Evolutionary conservation across 2,888 invertebrate genomes (phyloP), one percentile per base, ranked within the genome.

Genomic region (Scaeva pyrastri): DNA sequence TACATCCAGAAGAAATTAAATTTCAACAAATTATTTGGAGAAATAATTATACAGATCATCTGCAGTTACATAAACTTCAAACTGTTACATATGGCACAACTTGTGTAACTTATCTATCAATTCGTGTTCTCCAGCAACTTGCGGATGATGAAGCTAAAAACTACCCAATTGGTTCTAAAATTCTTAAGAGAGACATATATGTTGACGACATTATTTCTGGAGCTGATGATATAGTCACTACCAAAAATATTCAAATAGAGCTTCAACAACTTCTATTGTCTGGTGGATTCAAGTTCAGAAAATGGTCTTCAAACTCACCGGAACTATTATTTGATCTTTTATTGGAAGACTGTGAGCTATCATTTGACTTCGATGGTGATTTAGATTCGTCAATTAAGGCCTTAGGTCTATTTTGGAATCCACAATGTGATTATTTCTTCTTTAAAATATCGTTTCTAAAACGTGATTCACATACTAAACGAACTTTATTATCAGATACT

Each of bases 1-100:
- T n/a, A n/a, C 72, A 73, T 60, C 48, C 60, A 0, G 36, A 73
- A 19, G 26, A 72, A 72, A 72, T 48, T 19, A 50, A 26, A 21
- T 72, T 58, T 48, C 31, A 56, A 48, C 48, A 48, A 48, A 48
- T 48, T 48, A 48, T 48, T 21, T 48, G 19, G 19, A 48, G 48
- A 4, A 48, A 48, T 48, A 11, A 48, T 4, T 19, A 19, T 48
- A 11, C 19, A 3, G 4, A 48, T 11, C 52, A 2, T 36, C n/a
- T 41, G 21, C 21, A 70, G 23, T 2, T 70, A 16, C 23, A 70
- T 7, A 26, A 70, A n/a, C n/a, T n/a, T n/a, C n/a, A n/a, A n/a
- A n/a, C n/a, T n/a, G n/a, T n/a, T n/a, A n/a, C n/a, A n/a, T 43
- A 43, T 43, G 43, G 43, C 0, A 43, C 43, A 43, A 43, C 43